These are phyloP conservation scores for Tragelaphus strepsiceros DNA, from an alignment of 2,113 vertebrate species.

Conservation along the genomic window DNA sequence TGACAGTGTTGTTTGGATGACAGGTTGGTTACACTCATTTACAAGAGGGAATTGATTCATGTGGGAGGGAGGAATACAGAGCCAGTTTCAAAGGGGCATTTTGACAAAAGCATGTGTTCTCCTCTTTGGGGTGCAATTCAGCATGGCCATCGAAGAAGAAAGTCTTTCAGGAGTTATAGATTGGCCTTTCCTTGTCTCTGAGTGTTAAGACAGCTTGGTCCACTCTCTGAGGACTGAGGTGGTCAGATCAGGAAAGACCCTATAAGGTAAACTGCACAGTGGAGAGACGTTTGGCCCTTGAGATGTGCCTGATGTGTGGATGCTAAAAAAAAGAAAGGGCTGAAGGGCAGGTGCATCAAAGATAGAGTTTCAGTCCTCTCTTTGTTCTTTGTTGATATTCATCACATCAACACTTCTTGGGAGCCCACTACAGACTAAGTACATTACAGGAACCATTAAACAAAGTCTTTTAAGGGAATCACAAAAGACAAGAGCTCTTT, in stretches of 20 bases:
- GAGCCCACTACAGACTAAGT: background rate
- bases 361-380: background rate
- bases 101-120: background rate
- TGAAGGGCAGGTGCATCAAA: background rate
- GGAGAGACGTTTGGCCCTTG: no score
- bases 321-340: background rate
- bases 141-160: background rate
- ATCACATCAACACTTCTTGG: background rate
- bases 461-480: background rate
- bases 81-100: background rate
- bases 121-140: background rate
- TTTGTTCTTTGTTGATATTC: background rate
- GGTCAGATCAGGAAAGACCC: accelerated
- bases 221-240: accelerated
- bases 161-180: background rate
- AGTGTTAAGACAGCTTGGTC: background rate
- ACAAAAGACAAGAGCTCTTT: background rate
- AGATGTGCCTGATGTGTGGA: accelerated
- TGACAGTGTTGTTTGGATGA: background rate
- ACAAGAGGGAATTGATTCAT: conserved; percentile 1
- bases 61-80: background rate
- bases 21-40: background rate
- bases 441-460: background rate
- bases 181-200: background rate
- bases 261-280: background rate